These are phyloP conservation scores for Notocelia uddmanniana DNA, from an alignment of 2,888 invertebrate species.

Conservation along the genomic window DNA sequence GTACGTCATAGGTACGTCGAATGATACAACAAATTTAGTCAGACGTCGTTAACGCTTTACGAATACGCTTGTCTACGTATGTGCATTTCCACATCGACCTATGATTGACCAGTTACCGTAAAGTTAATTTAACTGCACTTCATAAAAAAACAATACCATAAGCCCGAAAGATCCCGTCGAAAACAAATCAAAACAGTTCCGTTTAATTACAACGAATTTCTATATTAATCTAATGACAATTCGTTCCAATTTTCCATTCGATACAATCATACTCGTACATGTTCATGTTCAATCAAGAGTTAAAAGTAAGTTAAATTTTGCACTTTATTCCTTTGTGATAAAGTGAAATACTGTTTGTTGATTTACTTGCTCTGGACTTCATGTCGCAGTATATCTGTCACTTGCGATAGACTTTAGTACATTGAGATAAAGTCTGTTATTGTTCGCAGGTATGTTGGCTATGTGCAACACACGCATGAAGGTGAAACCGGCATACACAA, in stretches of 20 bases:
- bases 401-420: not conserved
- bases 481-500: constrained; percentile 43
- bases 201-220: constrained; percentile 17
- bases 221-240: constrained; percentile 30
- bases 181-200: not conserved
- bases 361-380: not conserved
- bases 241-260: constrained; percentile 31
- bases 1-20: too few species aligned
- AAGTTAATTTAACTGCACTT: not conserved
- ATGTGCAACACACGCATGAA: constrained; percentile 36
- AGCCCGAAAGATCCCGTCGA: not conserved
- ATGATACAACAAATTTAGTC: too few species aligned
- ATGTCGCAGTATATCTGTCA: not conserved
- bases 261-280: constrained; percentile 18
- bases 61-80: too few species aligned
- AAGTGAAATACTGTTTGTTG: not conserved
- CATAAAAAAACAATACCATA: not conserved
- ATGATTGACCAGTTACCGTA: not conserved
- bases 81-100: not conserved
- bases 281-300: not conserved
- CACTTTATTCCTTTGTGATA: not conserved
- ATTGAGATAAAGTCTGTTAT: constrained; percentile 2
- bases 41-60: too few species aligned
- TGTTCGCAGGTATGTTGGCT: not conserved
- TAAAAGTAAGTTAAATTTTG: not conserved